Evolutionary conservation across 2,888 invertebrate genomes (phyloP), one percentile per base, ranked within the genome.

Genomic region (Pachliopta kotzebuea): DNA sequence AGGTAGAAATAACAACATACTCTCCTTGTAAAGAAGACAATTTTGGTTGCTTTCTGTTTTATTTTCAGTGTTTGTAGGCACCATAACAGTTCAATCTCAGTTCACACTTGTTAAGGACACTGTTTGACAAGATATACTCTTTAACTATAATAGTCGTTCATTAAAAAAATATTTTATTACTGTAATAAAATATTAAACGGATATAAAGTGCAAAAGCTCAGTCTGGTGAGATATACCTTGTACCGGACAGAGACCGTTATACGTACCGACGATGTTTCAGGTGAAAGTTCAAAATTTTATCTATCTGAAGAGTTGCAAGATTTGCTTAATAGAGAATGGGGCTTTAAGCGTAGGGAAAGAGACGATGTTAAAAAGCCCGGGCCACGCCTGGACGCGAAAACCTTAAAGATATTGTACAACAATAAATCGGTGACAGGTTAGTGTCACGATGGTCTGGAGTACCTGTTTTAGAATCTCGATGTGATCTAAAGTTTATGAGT

Each of bases 311-410:
- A 93, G 76, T 88, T 94, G 70, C 93, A 93, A 79, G 93, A 93
- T 78, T 88, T 93, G 71, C 82, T 95, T 80, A 93, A 94, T 81
- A 93, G 92, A 79, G 94, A 94, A 89, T 92, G 94, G 86, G 97
- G 96, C 69, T 98, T 98, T 91, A 96, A 96, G 75, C 94, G 98
- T 76, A 95, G 96, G 75, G 98, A 98, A 92, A 93, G 98, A 77
- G 93, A 97, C 71, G 98, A 98, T 88, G 98, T 98, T 60, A 98
- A 98, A 91, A 98, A 98, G 90, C 98, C 98, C n/a, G 98, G 98
- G 66, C 98, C 98, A 59, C 94, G 94, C 67, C 95, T 95, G 86
- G 94, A 95, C 78, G 93, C 94, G 65, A 95, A 95, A 88, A 94
- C 85, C 64, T 82, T 90, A 88, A 90, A 87, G 84, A 82, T 86